These are phyloP conservation scores for Apodemia mormo DNA, from an alignment of 2,888 invertebrate genomes.

Conservation along the genomic window DNA sequence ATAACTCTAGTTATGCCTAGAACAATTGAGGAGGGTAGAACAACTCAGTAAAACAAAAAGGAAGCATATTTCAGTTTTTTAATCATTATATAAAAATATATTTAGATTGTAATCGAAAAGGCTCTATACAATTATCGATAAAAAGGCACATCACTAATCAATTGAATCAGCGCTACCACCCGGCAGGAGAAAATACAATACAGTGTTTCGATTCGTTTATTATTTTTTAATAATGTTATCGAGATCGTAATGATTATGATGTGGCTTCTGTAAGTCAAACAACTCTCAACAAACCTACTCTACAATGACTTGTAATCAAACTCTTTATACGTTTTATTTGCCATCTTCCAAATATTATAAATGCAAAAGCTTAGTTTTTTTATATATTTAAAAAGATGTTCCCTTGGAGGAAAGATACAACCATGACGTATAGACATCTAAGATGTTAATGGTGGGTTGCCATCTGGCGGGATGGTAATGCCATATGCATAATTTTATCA, in stretches of 20 bases:
- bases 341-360: too few species aligned
- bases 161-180: slow-evolving; percentile 44
- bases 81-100: background rate
- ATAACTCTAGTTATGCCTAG: background rate
- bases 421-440: too few species aligned
- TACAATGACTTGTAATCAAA: background rate
- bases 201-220: slow-evolving; percentile 47
- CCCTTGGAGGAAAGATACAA: too few species aligned
- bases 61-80: too few species aligned
- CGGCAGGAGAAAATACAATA: slow-evolving; percentile 53
- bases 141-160: slow-evolving; percentile 39
- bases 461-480: too few species aligned
- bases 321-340: too few species aligned
- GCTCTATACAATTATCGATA: slow-evolving; percentile 19
- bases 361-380: too few species aligned
- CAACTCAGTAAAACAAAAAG: too few species aligned
- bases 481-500: too few species aligned
- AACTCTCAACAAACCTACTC: background rate
- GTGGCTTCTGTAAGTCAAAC: slow-evolving; percentile 13
- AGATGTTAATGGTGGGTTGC: too few species aligned
- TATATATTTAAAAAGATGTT: too few species aligned
- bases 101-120: background rate
- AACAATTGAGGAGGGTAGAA: too few species aligned
- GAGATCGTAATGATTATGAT: slow-evolving; percentile 23
- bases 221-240: slow-evolving; percentile 38